A percentile compares a stretch with the other conserved stretches of the same genome.
These are phyloP conservation scores for Pseudoatta argentina DNA, from an alignment of 1,140 invertebrate genomes.

Conservation along the genomic window DNA sequence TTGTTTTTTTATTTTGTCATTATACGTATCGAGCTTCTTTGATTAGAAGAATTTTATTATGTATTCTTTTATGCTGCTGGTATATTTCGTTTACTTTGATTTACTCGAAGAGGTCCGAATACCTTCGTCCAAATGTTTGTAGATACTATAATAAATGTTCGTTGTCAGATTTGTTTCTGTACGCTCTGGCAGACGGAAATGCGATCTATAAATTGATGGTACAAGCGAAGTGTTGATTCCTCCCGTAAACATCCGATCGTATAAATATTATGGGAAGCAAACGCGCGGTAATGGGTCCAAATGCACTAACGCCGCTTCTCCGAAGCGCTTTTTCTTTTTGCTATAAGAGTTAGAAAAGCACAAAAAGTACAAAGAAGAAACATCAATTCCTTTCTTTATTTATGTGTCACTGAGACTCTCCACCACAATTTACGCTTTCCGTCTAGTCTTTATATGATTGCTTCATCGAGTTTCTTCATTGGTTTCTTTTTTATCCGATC, in stretches of 20 bases:
- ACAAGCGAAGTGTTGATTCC: slow-evolving; percentile 48
- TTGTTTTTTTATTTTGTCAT: background rate
- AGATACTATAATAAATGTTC: slow-evolving; percentile 18
- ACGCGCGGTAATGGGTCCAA: slow-evolving; percentile 25
- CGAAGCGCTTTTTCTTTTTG: slow-evolving; percentile 1
- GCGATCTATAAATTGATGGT: slow-evolving; percentile 51
- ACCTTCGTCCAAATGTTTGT: slow-evolving; percentile 9
- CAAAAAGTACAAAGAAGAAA: slow-evolving; percentile 43
- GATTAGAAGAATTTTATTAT: background rate
- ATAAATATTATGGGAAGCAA: slow-evolving; percentile 40
- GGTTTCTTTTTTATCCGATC: background rate
- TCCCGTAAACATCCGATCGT: slow-evolving; percentile 44
- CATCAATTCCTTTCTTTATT: slow-evolving; percentile 3
- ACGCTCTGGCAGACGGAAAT: slow-evolving; percentile 19
- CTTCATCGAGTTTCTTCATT: background rate
- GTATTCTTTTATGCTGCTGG: slow-evolving; percentile 23
- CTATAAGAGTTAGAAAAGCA: slow-evolving; percentile 20
- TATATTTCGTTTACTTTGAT: slow-evolving; percentile 16
- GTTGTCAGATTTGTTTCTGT: slow-evolving; percentile 42
- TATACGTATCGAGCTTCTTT: background rate
- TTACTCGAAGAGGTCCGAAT: slow-evolving; percentile 13
- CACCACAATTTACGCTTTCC: background rate
- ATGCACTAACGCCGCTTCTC: slow-evolving; percentile 13
- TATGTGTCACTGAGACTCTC: background rate
- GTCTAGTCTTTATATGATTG: background rate